Base-by-base conservation (phyloP, 1,140 invertebrate species). In the Bombus ignitus region DNA sequence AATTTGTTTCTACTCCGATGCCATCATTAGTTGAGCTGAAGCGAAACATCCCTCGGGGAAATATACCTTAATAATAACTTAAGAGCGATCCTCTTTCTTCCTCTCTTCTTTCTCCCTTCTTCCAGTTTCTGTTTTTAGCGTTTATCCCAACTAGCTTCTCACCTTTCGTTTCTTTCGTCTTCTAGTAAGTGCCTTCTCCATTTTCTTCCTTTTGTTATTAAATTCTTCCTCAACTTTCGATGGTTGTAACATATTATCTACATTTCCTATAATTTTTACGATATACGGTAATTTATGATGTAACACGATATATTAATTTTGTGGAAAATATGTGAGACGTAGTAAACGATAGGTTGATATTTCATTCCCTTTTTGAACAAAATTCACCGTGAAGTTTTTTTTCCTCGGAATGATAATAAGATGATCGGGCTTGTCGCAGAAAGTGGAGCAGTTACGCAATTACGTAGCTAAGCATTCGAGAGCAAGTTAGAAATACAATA, bases 31-130 rank as follows among this genome's bases (percentile, higher is more conserved):
- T 44, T 47, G 72, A 75, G 74, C 53, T 83, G 80, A 71, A 85
- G 87, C 73, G 72, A 89, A 90, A 90, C 78, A 87, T 89, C 68
- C 87, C 89, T 57, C 75, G 37, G 85, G 88, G 83, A 90, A 90
- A 89, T 90, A 88, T 77, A 66, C 68, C 73, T 76, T 86, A 89
- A 89, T 89, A 86, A 85, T 42, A 66, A 79, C 62, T 79, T 86
- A 88, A 89, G 81, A 88, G 87, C 75, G 44, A 87, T 32, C 25
- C 72, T 62, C 44, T 35, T 32, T 22, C 66, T 57, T 74, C 53
- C 57, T 66, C 42, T 66, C 22, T 37, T 32, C 53, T 42, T 66
- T 15, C n/a, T 28, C 53, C 10, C 28, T 6, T 62, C 12, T 13
- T 53, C 3, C 35, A 70, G 3, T 25, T 12, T 39, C 39, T 70